phyloP scores from a whole-genome alignment of 1,140 invertebrate genomes.

The Dryas iulia region DNA sequence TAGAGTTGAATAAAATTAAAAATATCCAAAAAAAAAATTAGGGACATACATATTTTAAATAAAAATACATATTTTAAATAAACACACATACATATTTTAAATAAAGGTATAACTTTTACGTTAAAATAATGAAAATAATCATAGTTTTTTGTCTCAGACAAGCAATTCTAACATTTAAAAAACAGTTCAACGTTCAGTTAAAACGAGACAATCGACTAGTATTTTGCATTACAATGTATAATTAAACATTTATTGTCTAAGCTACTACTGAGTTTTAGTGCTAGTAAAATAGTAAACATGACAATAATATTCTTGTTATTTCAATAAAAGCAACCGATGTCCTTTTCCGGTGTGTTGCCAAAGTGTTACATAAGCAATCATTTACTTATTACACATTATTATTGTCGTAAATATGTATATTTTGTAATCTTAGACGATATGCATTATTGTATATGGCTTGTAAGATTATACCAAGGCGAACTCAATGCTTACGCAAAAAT shows the following conservation, averaged over 20 bases:
- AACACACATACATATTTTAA: too few species aligned
- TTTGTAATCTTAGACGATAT: conserved; percentile 21
- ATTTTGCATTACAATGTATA: not conserved
- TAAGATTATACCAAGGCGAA: conserved; percentile 16
- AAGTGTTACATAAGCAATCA: conserved; percentile 10
- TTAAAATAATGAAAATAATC: too few species aligned
- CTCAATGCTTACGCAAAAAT: conserved; percentile 11
- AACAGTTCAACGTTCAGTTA: not conserved
- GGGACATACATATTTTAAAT: too few species aligned
- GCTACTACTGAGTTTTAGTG: too few species aligned
- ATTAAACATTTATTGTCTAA: not conserved
- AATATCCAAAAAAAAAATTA: too few species aligned
- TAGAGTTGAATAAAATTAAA: too few species aligned
- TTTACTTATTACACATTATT: conserved; percentile 9
- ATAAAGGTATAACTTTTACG: too few species aligned
- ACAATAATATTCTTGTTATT: too few species aligned
- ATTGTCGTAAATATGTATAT: conserved; percentile 13
- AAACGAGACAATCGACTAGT: not conserved
- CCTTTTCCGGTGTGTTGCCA: conserved; percentile 7
- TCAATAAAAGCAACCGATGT: not conserved
- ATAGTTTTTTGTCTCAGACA: too few species aligned
- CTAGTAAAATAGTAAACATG: too few species aligned
- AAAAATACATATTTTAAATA: too few species aligned
- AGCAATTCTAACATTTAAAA: not conserved
- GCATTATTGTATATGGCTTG: conserved; percentile 10